These are phyloP conservation scores for Cathartes aura DNA, from an alignment of 2,113 vertebrate genomes.

Conservation along the genomic window DNA sequence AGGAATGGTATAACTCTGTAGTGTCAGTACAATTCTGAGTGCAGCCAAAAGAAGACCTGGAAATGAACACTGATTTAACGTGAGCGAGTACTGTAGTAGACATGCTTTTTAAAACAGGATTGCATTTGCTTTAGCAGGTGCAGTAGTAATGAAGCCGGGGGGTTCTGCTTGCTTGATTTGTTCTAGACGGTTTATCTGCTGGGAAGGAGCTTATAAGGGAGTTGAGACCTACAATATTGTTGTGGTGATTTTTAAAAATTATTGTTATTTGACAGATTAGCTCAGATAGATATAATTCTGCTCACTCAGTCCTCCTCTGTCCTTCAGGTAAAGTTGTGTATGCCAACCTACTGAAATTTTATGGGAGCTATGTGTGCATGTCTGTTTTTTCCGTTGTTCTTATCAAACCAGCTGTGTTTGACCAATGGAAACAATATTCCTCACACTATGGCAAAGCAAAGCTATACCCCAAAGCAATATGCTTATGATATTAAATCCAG, in stretches of 20 bases:
- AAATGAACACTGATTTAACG: neutral
- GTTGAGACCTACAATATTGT: neutral
- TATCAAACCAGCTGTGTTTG: neutral
- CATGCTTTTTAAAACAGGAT: neutral
- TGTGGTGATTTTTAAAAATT: neutral
- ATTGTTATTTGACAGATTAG: neutral
- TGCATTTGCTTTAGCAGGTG: neutral
- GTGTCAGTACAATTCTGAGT: neutral
- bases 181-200: neutral
- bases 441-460: neutral
- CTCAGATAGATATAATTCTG: neutral
- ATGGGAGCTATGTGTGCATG: neutral
- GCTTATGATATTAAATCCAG: neutral
- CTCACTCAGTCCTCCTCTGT: neutral
- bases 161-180: neutral
- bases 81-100: neutral
- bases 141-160: neutral
- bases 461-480: neutral
- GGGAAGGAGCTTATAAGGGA: neutral
- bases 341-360: neutral
- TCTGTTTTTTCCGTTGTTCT: neutral
- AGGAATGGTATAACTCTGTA: neutral
- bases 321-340: neutral
- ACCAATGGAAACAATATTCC: neutral
- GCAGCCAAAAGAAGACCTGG: neutral